A percentile compares a stretch with the other conserved stretches of the same genome.
phyloP scores from a whole-genome alignment of 2,888 invertebrate genomes.

The Cataglyphis cursor region DNA sequence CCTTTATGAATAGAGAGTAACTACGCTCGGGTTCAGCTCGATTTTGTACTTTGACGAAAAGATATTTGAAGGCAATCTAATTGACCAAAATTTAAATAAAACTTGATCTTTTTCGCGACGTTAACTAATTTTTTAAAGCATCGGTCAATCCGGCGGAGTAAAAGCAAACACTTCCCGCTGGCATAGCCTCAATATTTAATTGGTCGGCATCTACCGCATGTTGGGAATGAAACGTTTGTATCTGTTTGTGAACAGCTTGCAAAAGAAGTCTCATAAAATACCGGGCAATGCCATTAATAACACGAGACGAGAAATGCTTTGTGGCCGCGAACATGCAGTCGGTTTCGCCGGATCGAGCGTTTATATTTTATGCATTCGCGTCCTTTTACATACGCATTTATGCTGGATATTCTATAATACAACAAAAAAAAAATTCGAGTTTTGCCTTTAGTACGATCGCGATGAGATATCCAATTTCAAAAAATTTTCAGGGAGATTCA shows the following conservation, averaged over 20 bases:
- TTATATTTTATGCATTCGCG: conserved; percentile 51
- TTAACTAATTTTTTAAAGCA: conserved; percentile 17
- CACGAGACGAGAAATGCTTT: conserved; percentile 73
- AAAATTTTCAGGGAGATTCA: conserved; percentile 17
- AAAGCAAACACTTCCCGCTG: conserved; percentile 38
- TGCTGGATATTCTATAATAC: conserved; percentile 44
- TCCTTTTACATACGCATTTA: conserved; percentile 48
- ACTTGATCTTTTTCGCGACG: conserved; percentile 2
- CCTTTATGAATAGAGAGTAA: background rate
- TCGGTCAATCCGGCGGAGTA: background rate
- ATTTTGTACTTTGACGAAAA: background rate
- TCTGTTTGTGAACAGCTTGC: conserved; percentile 72
- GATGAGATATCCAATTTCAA: conserved; percentile 34
- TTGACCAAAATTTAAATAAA: conserved; percentile 2
- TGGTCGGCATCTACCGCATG: conserved; percentile 59
- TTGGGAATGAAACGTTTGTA: conserved; percentile 58
- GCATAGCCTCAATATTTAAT: conserved; percentile 71
- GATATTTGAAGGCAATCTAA: background rate
- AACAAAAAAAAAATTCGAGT: conserved; percentile 27
- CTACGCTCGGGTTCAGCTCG: background rate
- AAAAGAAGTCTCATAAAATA: conserved; percentile 73
- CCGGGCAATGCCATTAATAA: conserved; percentile 77
- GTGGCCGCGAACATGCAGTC: conserved; percentile 51
- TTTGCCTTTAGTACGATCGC: conserved; percentile 1
- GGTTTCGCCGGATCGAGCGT: conserved; percentile 43